These are phyloP conservation scores for Tenthredo mesomela DNA, from an alignment of 2,888 invertebrate genomes.

Conservation along the genomic window DNA sequence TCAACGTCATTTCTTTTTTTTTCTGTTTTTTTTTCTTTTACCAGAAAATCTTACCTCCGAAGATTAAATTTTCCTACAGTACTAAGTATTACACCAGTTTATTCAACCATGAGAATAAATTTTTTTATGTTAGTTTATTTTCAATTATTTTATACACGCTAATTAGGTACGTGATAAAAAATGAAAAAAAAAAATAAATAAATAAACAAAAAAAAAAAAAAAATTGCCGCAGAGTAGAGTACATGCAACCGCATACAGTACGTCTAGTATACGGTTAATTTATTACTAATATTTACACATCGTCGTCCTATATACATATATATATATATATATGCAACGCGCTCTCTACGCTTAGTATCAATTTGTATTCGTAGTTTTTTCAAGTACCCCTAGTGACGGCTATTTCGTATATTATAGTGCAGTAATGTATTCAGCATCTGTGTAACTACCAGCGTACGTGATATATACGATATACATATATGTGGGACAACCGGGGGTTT, in stretches of 20 bases:
- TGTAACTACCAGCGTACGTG: background rate
- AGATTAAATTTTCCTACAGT: background rate
- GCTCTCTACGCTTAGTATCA: conserved; percentile 5
- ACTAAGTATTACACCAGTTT: background rate
- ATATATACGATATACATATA: conserved; percentile 3
- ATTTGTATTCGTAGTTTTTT: conserved; percentile 29
- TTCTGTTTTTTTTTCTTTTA: background rate
- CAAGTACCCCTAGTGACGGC: conserved; percentile 5
- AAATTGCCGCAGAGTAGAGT: background rate
- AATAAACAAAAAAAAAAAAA: background rate
- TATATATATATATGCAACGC: too few species aligned
- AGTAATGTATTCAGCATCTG: background rate
- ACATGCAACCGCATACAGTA: background rate
- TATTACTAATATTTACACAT: conserved; percentile 20
- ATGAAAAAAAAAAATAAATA: background rate
- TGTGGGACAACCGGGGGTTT: background rate
- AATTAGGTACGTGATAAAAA: background rate
- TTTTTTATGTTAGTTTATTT: background rate
- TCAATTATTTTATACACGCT: background rate
- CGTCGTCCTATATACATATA: too few species aligned
- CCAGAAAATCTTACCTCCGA: background rate
- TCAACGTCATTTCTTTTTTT: conserved; percentile 28
- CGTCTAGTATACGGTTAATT: background rate
- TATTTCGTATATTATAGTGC: background rate
- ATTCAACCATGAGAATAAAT: conserved; percentile 9